A percentile compares a stretch with the other conserved stretches of the same genome.
phyloP scores from a whole-genome alignment of 2,797 vertebrate genomes.

The Gallinago stenura region DNA sequence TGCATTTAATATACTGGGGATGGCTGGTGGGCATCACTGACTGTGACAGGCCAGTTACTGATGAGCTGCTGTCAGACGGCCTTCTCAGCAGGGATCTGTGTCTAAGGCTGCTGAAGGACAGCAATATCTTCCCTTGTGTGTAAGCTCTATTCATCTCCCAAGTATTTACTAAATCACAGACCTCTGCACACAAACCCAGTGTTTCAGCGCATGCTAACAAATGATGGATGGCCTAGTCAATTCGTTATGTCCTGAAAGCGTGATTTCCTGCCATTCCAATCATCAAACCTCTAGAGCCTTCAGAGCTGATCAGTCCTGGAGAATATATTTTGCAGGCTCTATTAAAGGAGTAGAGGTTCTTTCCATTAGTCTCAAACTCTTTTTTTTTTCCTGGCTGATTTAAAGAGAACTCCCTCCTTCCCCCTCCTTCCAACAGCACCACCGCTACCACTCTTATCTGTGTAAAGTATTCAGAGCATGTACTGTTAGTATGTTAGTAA shows the following conservation, averaged over 20 bases:
- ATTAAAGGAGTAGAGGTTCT: slow-evolving; percentile 92
- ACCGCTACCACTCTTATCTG: background rate
- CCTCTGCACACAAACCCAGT: slow-evolving; percentile 90
- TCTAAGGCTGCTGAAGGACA: slow-evolving; percentile 87
- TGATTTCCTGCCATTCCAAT: slow-evolving; percentile 99
- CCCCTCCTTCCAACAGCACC: background rate
- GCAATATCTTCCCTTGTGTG: slow-evolving; percentile 84
- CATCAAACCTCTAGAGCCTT: slow-evolving; percentile 94
- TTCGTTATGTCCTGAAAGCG: slow-evolving; percentile 99
- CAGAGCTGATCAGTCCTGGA: slow-evolving; percentile 96
- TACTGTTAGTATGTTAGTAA: background rate
- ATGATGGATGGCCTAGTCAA: slow-evolving; percentile 99
- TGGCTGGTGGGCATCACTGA: slow-evolving; percentile 85
- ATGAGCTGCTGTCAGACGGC: slow-evolving; percentile 85
- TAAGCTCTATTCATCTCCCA: slow-evolving; percentile 86
- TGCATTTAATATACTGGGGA: slow-evolving; percentile 86
- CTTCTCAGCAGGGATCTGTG: slow-evolving; percentile 87
- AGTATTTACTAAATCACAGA: slow-evolving; percentile 96
- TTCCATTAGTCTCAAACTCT: slow-evolving; percentile 84
- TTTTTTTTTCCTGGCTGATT: slow-evolving; percentile 67
- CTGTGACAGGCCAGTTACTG: slow-evolving; percentile 88
- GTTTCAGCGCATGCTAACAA: slow-evolving; percentile 93
- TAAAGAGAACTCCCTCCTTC: slow-evolving; percentile 50
- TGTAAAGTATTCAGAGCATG: slow-evolving; percentile 42
- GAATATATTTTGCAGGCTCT: slow-evolving; percentile 96